phyloP scores from a whole-genome alignment of 2,113 vertebrate species.

The Hippocampus abdominalis region DNA sequence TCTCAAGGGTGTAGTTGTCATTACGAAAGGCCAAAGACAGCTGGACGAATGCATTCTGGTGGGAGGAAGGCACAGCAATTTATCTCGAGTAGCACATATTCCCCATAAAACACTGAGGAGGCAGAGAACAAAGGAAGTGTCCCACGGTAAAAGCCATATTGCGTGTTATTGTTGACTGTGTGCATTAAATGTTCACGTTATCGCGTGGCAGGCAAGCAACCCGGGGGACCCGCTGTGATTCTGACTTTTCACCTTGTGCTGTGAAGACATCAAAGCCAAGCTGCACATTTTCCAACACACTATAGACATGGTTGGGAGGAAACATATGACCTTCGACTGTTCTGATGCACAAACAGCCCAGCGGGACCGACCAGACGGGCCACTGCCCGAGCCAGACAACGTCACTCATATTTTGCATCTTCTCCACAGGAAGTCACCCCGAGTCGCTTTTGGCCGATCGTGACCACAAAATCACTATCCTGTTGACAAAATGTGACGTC shows the following conservation, averaged over 20 bases:
- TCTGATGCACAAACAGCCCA: conserved; percentile 54
- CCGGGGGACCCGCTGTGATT: conserved; percentile 32
- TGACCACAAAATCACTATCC: conserved; percentile 56
- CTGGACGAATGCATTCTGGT: conserved; percentile 94
- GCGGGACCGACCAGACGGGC: conserved; percentile 43
- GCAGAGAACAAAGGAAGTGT: conserved; percentile 11
- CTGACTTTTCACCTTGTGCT: conserved; percentile 40
- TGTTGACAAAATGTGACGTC: conserved; percentile 38
- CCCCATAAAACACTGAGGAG: conserved; percentile 13
- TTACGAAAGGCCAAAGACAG: conserved; percentile 98
- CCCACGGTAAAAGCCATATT: not conserved
- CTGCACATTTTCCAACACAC: conserved; percentile 31
- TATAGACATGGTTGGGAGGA: conserved; percentile 38
- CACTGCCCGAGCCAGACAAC: conserved; percentile 29
- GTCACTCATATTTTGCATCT: conserved; percentile 64
- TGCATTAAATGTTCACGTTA: conserved; percentile 1
- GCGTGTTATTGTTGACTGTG: not conserved
- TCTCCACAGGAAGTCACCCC: conserved; percentile 65
- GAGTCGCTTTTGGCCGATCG: conserved; percentile 54
- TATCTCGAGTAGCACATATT: conserved; percentile 14
- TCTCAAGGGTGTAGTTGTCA: conserved; percentile 95
- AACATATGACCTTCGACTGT: conserved; percentile 63
- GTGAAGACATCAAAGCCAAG: conserved; percentile 58
- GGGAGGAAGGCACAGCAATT: conserved; percentile 44
- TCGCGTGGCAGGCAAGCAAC: conserved; percentile 12